Conservation (phyloP, 2,888 invertebrate genomes). For the Aquatica leii region DNA sequence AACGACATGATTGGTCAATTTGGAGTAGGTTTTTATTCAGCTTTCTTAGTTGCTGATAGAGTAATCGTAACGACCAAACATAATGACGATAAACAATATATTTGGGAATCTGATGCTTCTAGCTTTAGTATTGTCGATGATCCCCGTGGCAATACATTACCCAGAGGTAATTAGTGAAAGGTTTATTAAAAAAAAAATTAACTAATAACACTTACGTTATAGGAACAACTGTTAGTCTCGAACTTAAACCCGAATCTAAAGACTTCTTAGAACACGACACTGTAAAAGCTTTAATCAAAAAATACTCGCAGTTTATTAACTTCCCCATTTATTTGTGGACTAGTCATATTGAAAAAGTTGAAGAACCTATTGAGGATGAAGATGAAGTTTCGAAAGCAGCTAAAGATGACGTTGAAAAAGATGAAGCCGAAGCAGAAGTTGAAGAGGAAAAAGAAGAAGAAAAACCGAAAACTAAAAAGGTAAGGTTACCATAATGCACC, state of each 20-base stretch:
- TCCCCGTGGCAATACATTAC: slow-evolving; percentile 91
- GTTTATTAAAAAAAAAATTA: slow-evolving; percentile 18
- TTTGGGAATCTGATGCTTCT: slow-evolving; percentile 97
- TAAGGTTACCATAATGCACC: slow-evolving; percentile 13
- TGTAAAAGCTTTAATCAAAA: slow-evolving; percentile 88
- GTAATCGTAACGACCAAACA: slow-evolving; percentile 96
- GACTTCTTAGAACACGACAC: slow-evolving; percentile 96
- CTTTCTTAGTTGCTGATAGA: slow-evolving; percentile 93
- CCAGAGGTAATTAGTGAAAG: slow-evolving; percentile 72
- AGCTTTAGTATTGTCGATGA: slow-evolving; percentile 91
- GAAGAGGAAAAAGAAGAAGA: slow-evolving; percentile 77
- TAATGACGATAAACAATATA: slow-evolving; percentile 92
- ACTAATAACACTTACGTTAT: no score
- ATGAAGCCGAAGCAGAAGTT: slow-evolving; percentile 71
- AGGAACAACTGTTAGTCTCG: slow-evolving; percentile 69
- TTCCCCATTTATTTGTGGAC: slow-evolving; percentile 98
- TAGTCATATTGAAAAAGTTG: slow-evolving; percentile 74
- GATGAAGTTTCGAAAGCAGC: slow-evolving; percentile 63
- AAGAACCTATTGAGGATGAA: slow-evolving; percentile 70
- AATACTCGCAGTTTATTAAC: slow-evolving; percentile 99
- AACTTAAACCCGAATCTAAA: slow-evolving; percentile 95
- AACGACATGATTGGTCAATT: slow-evolving; percentile 99
- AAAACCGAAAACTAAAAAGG: slow-evolving; percentile 83
- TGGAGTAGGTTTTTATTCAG: slow-evolving; percentile 99
- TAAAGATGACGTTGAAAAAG: slow-evolving; percentile 67